These are phyloP conservation scores for Atherix ibis DNA, from an alignment of 2,888 invertebrate genomes.

Conservation along the genomic window DNA sequence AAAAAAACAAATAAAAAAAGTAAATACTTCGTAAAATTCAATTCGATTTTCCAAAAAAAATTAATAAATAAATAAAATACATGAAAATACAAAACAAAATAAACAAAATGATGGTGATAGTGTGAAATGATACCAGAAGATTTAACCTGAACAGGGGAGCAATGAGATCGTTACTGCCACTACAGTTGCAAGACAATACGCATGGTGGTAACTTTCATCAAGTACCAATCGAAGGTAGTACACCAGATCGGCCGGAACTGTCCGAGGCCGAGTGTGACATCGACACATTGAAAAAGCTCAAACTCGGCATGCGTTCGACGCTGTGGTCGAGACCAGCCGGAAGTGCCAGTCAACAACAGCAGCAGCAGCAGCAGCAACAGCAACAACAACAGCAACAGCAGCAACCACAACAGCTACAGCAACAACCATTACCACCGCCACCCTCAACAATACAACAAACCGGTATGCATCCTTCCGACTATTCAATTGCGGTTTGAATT, in stretches of 20 bases:
- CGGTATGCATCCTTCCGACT: slow-evolving; percentile 53
- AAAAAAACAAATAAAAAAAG: too few species aligned
- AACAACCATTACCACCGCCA: slow-evolving; percentile 28
- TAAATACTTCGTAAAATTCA: too few species aligned
- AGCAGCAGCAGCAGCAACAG: slow-evolving; percentile 21
- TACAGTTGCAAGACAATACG: slow-evolving; percentile 36
- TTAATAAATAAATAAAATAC: slow-evolving; percentile 1
- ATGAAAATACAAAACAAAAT: slow-evolving; percentile 8
- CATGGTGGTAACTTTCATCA: slow-evolving; percentile 22
- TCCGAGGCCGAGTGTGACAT: slow-evolving; percentile 59
- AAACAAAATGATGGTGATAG: slow-evolving; percentile 13
- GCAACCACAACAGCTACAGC: slow-evolving; percentile 30
- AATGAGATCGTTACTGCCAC: slow-evolving; percentile 46
- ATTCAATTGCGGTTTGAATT: slow-evolving; percentile 55
- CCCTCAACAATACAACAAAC: too few species aligned
- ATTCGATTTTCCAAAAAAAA: too few species aligned
- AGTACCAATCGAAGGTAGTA: slow-evolving; percentile 18
- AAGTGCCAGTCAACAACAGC: slow-evolving; percentile 24
- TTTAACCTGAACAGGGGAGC: slow-evolving; percentile 30
- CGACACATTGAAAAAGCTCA: slow-evolving; percentile 55
- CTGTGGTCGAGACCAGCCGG: slow-evolving; percentile 48
- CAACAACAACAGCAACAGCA: slow-evolving; percentile 15
- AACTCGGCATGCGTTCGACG: slow-evolving; percentile 50
- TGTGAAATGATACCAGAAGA: slow-evolving; percentile 15
- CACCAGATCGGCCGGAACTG: slow-evolving; percentile 39